Base-by-base conservation (phyloP, 2,113 vertebrate species). In the Thalassoma bifasciatum region DNA sequence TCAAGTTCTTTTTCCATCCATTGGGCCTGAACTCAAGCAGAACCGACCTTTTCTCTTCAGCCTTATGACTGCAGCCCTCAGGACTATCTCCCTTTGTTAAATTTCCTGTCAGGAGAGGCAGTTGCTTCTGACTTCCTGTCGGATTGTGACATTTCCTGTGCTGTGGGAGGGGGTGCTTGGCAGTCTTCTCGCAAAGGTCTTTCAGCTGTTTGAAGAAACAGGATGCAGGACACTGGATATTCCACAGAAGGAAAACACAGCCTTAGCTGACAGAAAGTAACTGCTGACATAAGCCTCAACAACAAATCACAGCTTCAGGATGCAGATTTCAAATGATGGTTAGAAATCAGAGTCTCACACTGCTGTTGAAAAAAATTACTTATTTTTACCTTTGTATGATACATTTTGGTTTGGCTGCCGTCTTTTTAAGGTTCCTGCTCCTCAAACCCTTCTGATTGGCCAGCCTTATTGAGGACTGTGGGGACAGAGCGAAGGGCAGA, bases 41-140 rank as follows among this genome's bases (percentile, higher is more conserved):
- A 74, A 21, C 0, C 59, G 66, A 88, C 78, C 74, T 81, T 76
- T 78, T 58, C 64, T 77, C 19, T 10, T 30, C 65, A 66, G 46
- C 54, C 77, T 59, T 38, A 77, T 66, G 80, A 44, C 66, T 67
- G 62, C 64, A 46, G 64, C 57, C 75, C 72, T 67, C 59, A 66
- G 56, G 54, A 72, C 60, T 64, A 72, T 89, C 84, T 88, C 57
- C 69, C 81, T 90, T 88, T 91, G 82, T 89, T 70, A 44, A 77
- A 86, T 84, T 91, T 92, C 89, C 88, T 88, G 86, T 85, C 66
- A 77, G 71, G 75, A 86, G 79, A 86, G 57, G 68, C 79, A 79
- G 84, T 83, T 80, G 72, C 81, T 64, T 90, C 86, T 82, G 69
- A 90, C 88, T 92, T 93, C 92, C 92, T 87, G 75, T 85, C 42